phyloP scores from a whole-genome alignment of 2,797 vertebrate species.

The Hydrolagus colliei region DNA sequence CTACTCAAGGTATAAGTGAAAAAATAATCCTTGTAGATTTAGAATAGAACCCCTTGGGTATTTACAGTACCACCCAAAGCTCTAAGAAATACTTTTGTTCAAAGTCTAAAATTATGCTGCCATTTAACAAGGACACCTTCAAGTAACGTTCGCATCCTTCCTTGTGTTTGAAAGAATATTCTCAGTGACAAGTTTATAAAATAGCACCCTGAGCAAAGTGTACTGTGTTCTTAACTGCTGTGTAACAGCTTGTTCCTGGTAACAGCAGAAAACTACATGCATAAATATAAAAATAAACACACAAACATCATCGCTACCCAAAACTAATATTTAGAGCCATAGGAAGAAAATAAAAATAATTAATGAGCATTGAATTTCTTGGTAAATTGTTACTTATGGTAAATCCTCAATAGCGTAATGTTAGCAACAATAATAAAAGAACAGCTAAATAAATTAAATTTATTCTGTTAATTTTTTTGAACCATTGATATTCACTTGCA shows the following conservation, averaged over 20 bases:
- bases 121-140: neutral
- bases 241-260: slow-evolving; percentile 35
- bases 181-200: slow-evolving; percentile 31
- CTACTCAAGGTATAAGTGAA: neutral
- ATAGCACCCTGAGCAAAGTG: slow-evolving; percentile 39
- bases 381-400: neutral
- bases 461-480: neutral
- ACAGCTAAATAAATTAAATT: neutral
- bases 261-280: slow-evolving; percentile 33
- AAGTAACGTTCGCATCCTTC: neutral
- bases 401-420: neutral
- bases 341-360: slow-evolving; percentile 11
- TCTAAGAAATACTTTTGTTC: slow-evolving; percentile 15
- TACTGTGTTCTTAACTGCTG: slow-evolving; percentile 25
- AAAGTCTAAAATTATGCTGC: neutral
- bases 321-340: slow-evolving; percentile 19
- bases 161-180: neutral
- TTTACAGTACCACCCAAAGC: neutral
- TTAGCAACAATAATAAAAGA: neutral
- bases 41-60: neutral
- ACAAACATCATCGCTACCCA: slow-evolving; percentile 35
- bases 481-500: slow-evolving; percentile 5
- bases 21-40: neutral
- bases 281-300: slow-evolving; percentile 42
- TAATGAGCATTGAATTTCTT: neutral